phyloP scores from a whole-genome alignment of 2,888 invertebrate genomes.

The Cylloceria caligata region DNA sequence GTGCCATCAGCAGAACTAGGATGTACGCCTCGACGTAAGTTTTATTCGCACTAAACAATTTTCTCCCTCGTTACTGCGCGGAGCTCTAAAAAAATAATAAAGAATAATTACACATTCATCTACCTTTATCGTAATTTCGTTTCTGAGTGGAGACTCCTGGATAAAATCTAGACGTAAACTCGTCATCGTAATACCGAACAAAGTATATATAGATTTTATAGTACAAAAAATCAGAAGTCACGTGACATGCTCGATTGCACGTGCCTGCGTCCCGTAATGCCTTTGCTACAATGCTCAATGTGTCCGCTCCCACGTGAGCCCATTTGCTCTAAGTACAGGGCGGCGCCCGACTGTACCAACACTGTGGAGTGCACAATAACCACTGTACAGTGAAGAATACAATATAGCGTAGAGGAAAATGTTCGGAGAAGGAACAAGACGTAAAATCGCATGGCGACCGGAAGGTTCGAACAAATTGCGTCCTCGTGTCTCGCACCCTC shows the following conservation, averaged over 20 bases:
- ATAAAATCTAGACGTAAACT: constrained; percentile 32
- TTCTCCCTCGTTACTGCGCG: background rate
- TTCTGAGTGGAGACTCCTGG: background rate
- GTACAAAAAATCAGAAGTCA: constrained; percentile 47
- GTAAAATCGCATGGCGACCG: constrained; percentile 39
- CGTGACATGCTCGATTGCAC: constrained; percentile 49
- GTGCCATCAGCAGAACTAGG: too few relatives aligned
- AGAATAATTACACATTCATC: background rate
- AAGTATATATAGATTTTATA: constrained; percentile 2
- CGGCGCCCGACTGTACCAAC: constrained; percentile 18
- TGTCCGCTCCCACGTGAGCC: constrained; percentile 34
- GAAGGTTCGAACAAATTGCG: constrained; percentile 46
- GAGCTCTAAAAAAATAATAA: background rate
- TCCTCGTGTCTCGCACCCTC: constrained; percentile 30
- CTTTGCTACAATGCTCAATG: constrained; percentile 35
- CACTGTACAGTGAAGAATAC: constrained; percentile 4
- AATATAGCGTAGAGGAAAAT: constrained; percentile 18
- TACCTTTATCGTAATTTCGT: background rate
- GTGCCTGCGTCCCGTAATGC: constrained; percentile 49
- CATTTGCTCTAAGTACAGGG: constrained; percentile 51
- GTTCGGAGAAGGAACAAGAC: constrained; percentile 44
- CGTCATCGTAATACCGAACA: constrained; percentile 13
- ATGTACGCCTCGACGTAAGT: background rate
- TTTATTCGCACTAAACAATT: background rate
- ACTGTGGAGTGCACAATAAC: constrained; percentile 22